Evolutionary conservation across 2,888 invertebrate species (phyloP), one percentile per base, ranked within the genome.

Genomic region (Philonicus albiceps): DNA sequence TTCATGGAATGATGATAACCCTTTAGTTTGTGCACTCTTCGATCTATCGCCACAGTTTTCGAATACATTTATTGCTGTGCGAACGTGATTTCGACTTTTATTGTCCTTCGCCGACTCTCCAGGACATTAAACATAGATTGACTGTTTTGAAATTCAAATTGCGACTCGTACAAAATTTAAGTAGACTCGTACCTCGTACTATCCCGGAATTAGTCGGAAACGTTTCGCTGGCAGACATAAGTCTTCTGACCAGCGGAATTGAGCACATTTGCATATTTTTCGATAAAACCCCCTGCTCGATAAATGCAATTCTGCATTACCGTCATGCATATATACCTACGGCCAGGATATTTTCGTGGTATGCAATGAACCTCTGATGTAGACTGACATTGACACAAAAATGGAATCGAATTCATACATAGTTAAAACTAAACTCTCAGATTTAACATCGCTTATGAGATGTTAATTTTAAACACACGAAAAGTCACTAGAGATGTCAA

Each of bases 1-100:
- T 86, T 53, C 86, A 75, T 73, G 78, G 76, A 86, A 80, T 75
- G 81, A 87, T 87, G 83, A 83, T 49, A 86, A 75, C 72, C 73
- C 22, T 83, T 84, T 37, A 37, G 40, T 81, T 40, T 84, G 84
- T 81, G 81, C 81, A 81, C 19, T 81, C 55, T 55, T 64, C 81
- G 64, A 64, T 81, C 19, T 31, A 31, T 27, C 27, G n/a, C 13
- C 19, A 16, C 30, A 30, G 53, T 74, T 74, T n/a, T n/a, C 16
- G 80, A 80, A 80, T 49, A 55, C 81, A 81, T 81, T 64, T 81
- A 64, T 78, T 11, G 43, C 16, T 16, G 31, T 34, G 16, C 43
- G 81, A 81, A 81, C 81, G 81, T 81, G 81, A 81, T 81, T 81
- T 34, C 31, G 55, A 81, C 81, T 81, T 81, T 81, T 81, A 81